Base-by-base conservation (phyloP, 1,140 invertebrate genomes). In the Leptinotarsa texana region DNA sequence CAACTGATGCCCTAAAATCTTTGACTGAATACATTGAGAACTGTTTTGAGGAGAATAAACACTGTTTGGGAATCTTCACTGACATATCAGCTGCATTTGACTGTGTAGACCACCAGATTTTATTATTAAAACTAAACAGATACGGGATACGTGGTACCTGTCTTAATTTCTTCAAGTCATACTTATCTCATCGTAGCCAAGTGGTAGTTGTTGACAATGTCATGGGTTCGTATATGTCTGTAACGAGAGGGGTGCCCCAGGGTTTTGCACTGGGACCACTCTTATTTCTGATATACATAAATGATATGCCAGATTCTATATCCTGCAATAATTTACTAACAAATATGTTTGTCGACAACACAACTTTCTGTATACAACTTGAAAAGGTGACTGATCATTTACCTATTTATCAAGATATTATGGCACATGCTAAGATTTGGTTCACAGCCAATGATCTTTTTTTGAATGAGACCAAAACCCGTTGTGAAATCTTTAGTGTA, bases 11-110 rank as follows among this genome's bases (percentile, higher is more conserved):
- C 49, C 49, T 57, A 17, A 57, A 57, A 57, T 57, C 49, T n/a
- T 57, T 57, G 49, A 57, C 49, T 57, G 49, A 57, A 57, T 57
- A 57, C 49, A 57, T 57, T 57, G 49, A 57, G 49, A 57, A 57
- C n/a, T 57, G 49, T n/a, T 57, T n/a, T 57, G 49, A 57, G 49
- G 49, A 57, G 0, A 57, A 57, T 4, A 57, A 57, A 57, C 49
- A 17, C 49, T 57, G n/a, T 57, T 57, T 57, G 49, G 49, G 49
- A 57, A 57, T 17, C 49, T 57, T 57, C 13, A 57, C n/a, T 57
- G 49, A 57, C 49, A 13, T 57, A 57, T 15, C n/a, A n/a, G 49
- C 49, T 57, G 49, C 49, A 57, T 57, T 57, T 57, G 49, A 57
- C 49, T 57, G 49, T 57, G 27, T 57, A n/a, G 49, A 57, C 49